These are phyloP conservation scores for Eueremaeus valkanovi DNA, from an alignment of 2,888 invertebrate genomes.

Conservation along the genomic window DNA sequence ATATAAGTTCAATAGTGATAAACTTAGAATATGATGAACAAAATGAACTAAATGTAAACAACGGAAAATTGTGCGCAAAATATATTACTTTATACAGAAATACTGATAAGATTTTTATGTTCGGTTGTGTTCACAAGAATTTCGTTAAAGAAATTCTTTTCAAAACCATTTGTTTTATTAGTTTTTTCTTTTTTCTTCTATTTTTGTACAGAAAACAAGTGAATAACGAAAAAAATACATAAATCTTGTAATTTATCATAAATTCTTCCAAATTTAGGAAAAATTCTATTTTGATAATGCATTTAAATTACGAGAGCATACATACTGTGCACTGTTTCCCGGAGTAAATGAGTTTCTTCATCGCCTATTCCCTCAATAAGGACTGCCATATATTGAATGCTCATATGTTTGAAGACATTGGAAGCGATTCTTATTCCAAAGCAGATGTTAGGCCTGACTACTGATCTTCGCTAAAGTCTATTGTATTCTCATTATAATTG, in stretches of 20 bases:
- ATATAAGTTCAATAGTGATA: too few species aligned
- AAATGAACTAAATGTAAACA: too few species aligned
- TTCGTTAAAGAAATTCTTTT: not conserved
- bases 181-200: not conserved
- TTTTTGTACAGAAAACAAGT: not conserved
- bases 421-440: not conserved
- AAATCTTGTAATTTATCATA: not conserved
- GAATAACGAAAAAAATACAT: not conserved
- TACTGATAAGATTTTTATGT: not conserved
- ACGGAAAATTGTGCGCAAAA: too few species aligned
- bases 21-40: too few species aligned
- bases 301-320: not conserved
- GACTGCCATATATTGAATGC: not conserved
- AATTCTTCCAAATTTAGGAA: not conserved
- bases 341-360: constrained; percentile 16
- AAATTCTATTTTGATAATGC: not conserved
- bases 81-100: not conserved
- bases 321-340: not conserved
- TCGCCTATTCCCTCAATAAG: not conserved
- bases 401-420: not conserved
- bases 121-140: not conserved
- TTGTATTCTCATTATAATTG: constrained; percentile 15
- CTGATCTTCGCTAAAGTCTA: not conserved
- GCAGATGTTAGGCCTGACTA: constrained; percentile 12
- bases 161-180: constrained; percentile 22